Base-by-base conservation (phyloP, 2,888 invertebrate species). In the Leptothorax acervorum region DNA sequence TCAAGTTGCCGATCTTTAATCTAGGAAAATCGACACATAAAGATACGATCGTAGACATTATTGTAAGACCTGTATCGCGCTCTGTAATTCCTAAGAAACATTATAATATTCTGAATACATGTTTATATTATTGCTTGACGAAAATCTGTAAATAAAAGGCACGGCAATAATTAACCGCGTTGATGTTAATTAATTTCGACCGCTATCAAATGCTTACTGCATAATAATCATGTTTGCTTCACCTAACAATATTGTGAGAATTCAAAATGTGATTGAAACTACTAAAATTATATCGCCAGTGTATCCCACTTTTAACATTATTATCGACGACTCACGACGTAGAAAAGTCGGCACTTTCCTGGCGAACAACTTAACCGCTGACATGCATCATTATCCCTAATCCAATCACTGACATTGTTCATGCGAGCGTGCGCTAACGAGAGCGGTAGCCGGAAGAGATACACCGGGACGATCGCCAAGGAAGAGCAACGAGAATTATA, bases 401-500 rank as follows among this genome's bases (percentile, higher is more conserved):
- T 79, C 71, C 76, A 84, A 83, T 88, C 83, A 55, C 53, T 35
- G 66, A 84, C 66, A 84, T 88, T 88, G 88, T 85, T 85, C 85
- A 68, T 65, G 82, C 60, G 55, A 82, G 68, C 83, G 78, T 28
- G 76, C 88, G 85, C 84, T 90, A 90, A 90, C 85, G 85, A 89
- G 89, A 87, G 42, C 88, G 83, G 90, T 89, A 90, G 90, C 89
- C 87, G 90, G 89, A 90, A 90, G 90, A 85, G 87, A 85, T 83
- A 79, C 18, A 18, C 53, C 63, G 63, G 79, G 45, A 82, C 78
- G 68, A 68, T 82, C 83, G 85, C 85, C 83, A 86, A 87, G 87
- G 87, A 90, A 83, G 89, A 86, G 84, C 86, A 85, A 86, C 81
- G 82, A 86, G 89, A 90, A 85, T 90, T 88, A 87, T 78, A 83